Conservation (phyloP, 2,888 invertebrate genomes). For the Drosophila seclusa region DNA sequence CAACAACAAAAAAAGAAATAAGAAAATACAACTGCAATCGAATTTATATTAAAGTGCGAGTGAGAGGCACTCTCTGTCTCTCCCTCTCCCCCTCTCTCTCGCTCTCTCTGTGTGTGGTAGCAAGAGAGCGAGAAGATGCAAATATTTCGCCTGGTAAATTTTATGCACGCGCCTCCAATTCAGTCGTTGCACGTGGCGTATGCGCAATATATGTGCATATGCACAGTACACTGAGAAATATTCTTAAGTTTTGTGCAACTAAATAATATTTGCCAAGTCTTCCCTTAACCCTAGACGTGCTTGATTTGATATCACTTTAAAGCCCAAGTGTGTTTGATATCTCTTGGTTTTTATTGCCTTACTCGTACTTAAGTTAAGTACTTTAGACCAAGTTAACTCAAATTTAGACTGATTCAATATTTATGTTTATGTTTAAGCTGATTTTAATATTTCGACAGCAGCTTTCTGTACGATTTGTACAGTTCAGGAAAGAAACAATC, state of each 20-base stretch:
- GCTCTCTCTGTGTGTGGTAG: background rate
- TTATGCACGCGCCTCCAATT: slow-evolving; percentile 66
- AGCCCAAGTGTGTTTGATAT: background rate
- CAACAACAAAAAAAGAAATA: slow-evolving; percentile 5
- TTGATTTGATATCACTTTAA: background rate
- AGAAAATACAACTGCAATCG: slow-evolving; percentile 51
- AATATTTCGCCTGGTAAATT: slow-evolving; percentile 43
- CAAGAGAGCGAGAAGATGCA: slow-evolving; percentile 12
- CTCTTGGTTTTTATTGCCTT: background rate
- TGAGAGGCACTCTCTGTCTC: background rate
- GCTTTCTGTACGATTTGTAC: background rate
- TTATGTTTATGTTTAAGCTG: background rate
- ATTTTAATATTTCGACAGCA: background rate
- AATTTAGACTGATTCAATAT: background rate
- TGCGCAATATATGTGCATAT: slow-evolving; percentile 62
- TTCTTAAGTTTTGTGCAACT: background rate
- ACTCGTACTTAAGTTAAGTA: background rate
- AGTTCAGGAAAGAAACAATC: background rate
- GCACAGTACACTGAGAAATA: slow-evolving; percentile 11
- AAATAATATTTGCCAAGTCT: background rate
- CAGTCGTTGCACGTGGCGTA: slow-evolving; percentile 63
- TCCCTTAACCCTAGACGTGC: background rate
- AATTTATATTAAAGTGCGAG: slow-evolving; percentile 46
- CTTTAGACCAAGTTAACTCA: background rate
- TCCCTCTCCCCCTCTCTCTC: too few species aligned